Conservation (phyloP, 23 tunicate species). For the Oikopleura vanhoeffeni region DNA sequence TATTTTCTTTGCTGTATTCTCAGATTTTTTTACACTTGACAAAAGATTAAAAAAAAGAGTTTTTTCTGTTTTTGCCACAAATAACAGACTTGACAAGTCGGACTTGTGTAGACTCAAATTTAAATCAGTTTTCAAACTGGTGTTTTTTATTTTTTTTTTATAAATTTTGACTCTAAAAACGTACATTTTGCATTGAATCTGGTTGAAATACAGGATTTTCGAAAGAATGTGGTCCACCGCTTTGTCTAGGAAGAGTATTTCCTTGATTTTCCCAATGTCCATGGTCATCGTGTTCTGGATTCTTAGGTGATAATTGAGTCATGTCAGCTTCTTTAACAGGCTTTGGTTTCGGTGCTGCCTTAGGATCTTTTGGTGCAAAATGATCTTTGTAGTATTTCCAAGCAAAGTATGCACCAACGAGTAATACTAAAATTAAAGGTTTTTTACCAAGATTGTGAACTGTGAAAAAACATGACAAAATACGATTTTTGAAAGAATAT, state of each 20-base stretch:
- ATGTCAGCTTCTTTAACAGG: neutral
- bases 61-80: no score
- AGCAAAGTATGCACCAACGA: neutral
- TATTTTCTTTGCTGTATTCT: no score
- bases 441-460: no score
- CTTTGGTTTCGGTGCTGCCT: neutral
- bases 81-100: no score
- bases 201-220: slow-evolving; percentile 3
- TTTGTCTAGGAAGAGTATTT: neutral
- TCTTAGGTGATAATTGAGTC: neutral
- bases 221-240: neutral
- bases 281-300: neutral
- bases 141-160: no score
- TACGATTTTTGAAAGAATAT: no score
- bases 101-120: no score
- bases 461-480: no score
- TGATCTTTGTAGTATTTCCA: neutral
- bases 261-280: neutral
- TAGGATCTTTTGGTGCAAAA: neutral
- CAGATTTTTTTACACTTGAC: no score
- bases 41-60: no score
- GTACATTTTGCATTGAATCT: neutral
- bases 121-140: no score
- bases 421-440: neutral
- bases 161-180: neutral